These are phyloP conservation scores for Limnodromus scolopaceus DNA, from an alignment of 2,797 vertebrate genomes.

Conservation along the genomic window DNA sequence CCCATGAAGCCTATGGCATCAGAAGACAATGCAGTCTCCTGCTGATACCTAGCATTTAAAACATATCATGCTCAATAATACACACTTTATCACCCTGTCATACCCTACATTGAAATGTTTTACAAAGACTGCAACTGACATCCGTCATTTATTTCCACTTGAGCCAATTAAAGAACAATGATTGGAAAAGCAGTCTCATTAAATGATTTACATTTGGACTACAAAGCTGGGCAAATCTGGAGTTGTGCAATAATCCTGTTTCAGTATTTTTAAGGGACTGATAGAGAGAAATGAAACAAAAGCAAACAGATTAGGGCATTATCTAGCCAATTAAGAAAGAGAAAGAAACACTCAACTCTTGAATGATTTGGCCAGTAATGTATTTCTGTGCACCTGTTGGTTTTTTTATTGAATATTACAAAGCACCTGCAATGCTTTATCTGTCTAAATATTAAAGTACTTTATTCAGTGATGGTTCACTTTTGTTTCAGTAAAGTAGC, in stretches of 20 bases:
- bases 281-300: slow-evolving; percentile 2
- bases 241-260: slow-evolving; percentile 26
- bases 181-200: slow-evolving; percentile 3
- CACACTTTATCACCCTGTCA: slow-evolving; percentile 37
- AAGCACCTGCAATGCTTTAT: not conserved
- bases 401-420: not conserved
- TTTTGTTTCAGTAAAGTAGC: not conserved
- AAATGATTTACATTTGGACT: slow-evolving; percentile 16
- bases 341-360: not conserved
- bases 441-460: not conserved
- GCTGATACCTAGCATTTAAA: slow-evolving; percentile 62
- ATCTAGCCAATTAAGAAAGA: slow-evolving; percentile 33
- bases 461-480: not conserved
- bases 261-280: slow-evolving; percentile 21
- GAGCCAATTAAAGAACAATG: slow-evolving; percentile 38
- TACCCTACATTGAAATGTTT: slow-evolving; percentile 4
- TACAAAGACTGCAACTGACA: not conserved
- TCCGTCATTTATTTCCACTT: slow-evolving; percentile 47
- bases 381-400: not conserved
- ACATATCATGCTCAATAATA: slow-evolving; percentile 59
- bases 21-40: slow-evolving; percentile 59
- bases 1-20: not conserved
- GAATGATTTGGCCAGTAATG: not conserved
- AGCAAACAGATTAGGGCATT: slow-evolving; percentile 28
- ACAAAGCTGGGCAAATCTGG: slow-evolving; percentile 27